Conservation (phyloP, 2,797 vertebrate genomes). For the Oophaga sylvatica region DNA sequence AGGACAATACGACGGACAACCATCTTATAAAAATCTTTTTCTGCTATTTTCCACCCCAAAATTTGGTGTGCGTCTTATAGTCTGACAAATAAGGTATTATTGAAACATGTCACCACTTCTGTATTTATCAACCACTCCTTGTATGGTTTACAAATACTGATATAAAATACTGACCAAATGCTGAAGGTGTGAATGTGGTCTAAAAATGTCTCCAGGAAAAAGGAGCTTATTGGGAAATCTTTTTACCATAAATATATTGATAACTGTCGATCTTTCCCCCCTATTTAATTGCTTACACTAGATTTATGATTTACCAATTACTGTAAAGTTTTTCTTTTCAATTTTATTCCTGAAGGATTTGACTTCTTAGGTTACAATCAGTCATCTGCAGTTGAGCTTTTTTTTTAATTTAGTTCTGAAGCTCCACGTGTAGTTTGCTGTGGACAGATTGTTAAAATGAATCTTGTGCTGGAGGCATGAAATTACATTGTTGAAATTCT, state of each 20-base stretch:
- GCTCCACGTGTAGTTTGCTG: slow-evolving; percentile 8
- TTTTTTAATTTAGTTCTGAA: background rate
- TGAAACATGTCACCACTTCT: too few relatives aligned
- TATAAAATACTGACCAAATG: too few relatives aligned
- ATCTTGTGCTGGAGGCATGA: slow-evolving; percentile 40
- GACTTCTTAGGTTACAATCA: background rate
- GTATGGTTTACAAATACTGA: too few relatives aligned
- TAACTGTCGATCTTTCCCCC: too few relatives aligned
- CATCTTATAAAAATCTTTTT: too few relatives aligned
- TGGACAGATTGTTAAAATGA: slow-evolving; percentile 44
- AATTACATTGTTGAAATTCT: slow-evolving; percentile 57
- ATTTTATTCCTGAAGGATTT: slow-evolving; percentile 6
- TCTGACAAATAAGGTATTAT: too few relatives aligned
- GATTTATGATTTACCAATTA: background rate
- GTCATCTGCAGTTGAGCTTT: background rate
- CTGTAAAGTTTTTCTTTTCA: background rate
- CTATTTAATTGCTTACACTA: background rate
- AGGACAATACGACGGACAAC: too few relatives aligned
- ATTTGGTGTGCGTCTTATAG: too few relatives aligned
- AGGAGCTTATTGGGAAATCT: background rate
- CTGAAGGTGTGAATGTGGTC: too few relatives aligned
- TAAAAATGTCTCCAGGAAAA: background rate
- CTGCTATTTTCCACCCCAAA: too few relatives aligned
- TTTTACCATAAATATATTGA: background rate
- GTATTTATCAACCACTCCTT: too few relatives aligned